Conservation (phyloP, 1,140 invertebrate species). For the Holcopasites calliopsidis region DNA sequence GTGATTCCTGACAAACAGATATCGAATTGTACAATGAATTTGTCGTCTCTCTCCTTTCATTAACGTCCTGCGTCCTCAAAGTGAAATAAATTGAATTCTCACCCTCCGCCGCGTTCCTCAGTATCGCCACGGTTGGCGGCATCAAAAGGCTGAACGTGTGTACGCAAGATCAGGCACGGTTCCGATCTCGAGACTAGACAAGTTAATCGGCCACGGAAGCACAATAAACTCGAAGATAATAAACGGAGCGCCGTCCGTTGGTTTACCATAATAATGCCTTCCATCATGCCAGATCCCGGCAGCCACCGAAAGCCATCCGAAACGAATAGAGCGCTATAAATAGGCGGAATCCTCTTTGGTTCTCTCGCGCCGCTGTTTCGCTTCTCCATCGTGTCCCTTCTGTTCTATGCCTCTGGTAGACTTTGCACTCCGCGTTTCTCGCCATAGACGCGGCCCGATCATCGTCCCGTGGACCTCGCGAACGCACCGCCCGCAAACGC, state of each 20-base stretch:
- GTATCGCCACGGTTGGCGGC: not conserved
- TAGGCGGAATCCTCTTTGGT: constrained; percentile 57
- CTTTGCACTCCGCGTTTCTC: constrained; percentile 28
- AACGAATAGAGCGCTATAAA: constrained; percentile 74
- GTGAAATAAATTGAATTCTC: not conserved
- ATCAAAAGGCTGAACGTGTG: constrained; percentile 15
- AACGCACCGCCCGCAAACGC: constrained; percentile 50
- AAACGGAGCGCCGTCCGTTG: constrained; percentile 69
- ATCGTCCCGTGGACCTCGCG: constrained; percentile 51
- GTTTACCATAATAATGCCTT: constrained; percentile 76
- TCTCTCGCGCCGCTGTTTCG: constrained; percentile 8
- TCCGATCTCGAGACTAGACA: constrained; percentile 69
- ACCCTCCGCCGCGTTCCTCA: not conserved
- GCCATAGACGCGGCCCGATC: constrained; percentile 59
- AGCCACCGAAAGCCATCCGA: constrained; percentile 62
- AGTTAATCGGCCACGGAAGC: constrained; percentile 74
- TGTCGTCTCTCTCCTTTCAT: no score
- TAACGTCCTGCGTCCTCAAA: no score
- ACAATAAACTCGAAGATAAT: constrained; percentile 75
- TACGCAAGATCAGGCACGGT: constrained; percentile 40
- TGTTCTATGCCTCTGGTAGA: not conserved
- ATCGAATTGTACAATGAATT: no score
- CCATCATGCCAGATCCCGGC: constrained; percentile 61
- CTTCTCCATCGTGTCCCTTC: constrained; percentile 2
- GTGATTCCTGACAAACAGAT: no score